These are phyloP conservation scores for Stictonetta naevosa DNA, from an alignment of 2,113 vertebrate genomes.

Conservation along the genomic window DNA sequence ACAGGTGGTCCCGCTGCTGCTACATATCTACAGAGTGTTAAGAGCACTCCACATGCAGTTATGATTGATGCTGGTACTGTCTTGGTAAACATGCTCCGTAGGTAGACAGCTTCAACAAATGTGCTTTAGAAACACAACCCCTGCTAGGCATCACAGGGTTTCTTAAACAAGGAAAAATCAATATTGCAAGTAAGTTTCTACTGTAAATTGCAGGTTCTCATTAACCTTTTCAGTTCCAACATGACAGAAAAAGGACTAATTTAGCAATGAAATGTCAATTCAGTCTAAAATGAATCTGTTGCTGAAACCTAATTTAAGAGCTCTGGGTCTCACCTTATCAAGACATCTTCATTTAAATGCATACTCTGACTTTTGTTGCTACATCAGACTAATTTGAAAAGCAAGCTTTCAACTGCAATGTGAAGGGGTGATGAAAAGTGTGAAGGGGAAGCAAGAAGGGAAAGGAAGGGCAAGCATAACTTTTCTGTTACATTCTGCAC, in stretches of 20 bases:
- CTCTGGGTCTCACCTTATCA: background rate
- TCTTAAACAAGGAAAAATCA: background rate
- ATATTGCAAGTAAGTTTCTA: background rate
- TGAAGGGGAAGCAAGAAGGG: background rate
- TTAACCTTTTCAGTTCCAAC: slow-evolving; percentile 31
- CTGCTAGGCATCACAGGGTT: background rate
- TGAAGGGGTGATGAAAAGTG: background rate
- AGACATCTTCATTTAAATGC: background rate
- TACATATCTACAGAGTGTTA: background rate
- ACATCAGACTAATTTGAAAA: background rate
- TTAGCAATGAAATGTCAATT: slow-evolving; percentile 21
- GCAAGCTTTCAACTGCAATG: background rate
- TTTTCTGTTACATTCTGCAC: background rate
- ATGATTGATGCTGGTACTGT: background rate
- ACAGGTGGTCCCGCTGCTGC: background rate
- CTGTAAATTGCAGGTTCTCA: background rate
- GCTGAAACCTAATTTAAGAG: slow-evolving; percentile 22
- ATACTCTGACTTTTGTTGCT: background rate
- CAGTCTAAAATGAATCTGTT: background rate
- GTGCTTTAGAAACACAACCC: slow-evolving; percentile 15
- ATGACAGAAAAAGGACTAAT: background rate
- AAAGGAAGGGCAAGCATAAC: background rate
- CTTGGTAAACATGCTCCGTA: slow-evolving; percentile 11
- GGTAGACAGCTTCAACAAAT: background rate
- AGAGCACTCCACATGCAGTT: background rate